These are phyloP conservation scores for Lamprotornis superbus DNA, from an alignment of 2,113 vertebrate species.

Conservation along the genomic window DNA sequence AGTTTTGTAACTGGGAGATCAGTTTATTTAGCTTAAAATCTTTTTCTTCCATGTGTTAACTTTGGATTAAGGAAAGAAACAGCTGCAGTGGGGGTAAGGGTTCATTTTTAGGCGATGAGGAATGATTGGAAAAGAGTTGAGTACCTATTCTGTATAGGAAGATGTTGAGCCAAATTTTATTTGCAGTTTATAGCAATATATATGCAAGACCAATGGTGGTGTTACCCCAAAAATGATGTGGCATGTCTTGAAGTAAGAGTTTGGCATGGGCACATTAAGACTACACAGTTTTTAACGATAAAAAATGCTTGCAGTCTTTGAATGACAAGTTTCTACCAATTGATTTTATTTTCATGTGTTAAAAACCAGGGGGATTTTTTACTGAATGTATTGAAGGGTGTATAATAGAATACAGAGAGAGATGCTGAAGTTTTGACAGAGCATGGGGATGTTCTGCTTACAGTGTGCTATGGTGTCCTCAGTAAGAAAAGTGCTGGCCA, in stretches of 20 bases:
- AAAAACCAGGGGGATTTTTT: background rate
- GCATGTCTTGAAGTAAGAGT: background rate
- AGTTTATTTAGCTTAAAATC: slow-evolving; percentile 35
- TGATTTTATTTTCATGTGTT: background rate
- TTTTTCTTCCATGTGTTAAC: slow-evolving; percentile 22
- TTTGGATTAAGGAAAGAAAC: slow-evolving; percentile 36
- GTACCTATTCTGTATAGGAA: background rate
- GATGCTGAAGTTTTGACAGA: background rate
- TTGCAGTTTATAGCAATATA: background rate
- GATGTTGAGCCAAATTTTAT: background rate
- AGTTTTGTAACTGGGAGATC: slow-evolving; percentile 1
- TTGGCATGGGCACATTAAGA: background rate
- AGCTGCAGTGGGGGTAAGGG: background rate
- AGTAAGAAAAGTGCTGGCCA: background rate
- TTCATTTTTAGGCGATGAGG: background rate
- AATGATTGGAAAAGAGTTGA: background rate
- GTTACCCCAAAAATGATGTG: background rate
- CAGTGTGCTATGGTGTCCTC: background rate
- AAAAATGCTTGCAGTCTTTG: background rate
- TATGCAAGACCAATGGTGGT: background rate
- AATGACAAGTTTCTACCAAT: background rate
- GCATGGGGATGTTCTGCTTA: background rate
- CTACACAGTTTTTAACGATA: background rate
- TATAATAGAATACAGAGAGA: background rate
- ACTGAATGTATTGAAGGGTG: background rate